Evolutionary conservation across 1,140 invertebrate species (phyloP), one percentile per base, ranked within the genome.

Genomic region (Coelopa frigida): DNA sequence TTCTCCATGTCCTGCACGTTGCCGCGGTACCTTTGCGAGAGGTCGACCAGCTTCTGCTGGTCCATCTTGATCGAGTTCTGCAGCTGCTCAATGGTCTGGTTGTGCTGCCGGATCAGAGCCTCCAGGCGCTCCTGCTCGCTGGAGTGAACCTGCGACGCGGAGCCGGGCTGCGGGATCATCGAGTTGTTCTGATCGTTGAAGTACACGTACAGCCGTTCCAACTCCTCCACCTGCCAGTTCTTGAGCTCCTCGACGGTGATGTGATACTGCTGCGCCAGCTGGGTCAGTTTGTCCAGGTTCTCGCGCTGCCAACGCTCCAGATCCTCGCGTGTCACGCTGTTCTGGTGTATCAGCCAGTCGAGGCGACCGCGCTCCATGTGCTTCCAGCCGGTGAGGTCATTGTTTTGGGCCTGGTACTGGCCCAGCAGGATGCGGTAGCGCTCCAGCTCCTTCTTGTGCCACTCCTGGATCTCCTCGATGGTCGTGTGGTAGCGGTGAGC

Each of bases 281-380:
- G 52, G 1, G 41, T 32, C 20, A 68, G 14, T 46, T 56, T 58
- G 2, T 49, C 51, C 4, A 36, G 48, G 21, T 68, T 67, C 20
- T 68, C 60, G 0, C 4, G 44, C 22, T 68, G 64, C 64, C 64
- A 68, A 7, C 63, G 60, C 4, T 62, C 56, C 14, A 68, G 49
- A n/a, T 68, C 64, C 8, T 62, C 54, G 0, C 29, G 22, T 0
- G 48, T 55, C 5, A 55, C 50, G 7, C 62, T 53, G 35, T 68
- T 68, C 26, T 68, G 63, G 35, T 68, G 61, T 6, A 68, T 56
- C 0, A 68, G 42, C 63, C 63, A 68, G 24, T 65, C 54, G 6
- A 67, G 35, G 7, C 63, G 63, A 33, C 58, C 55, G 6, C 57
- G 55, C 22, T 68, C 64, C 22, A 49, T 51, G 0, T 50, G 53